Conservation (phyloP, 2,113 vertebrate genomes). For the Colistium nudipinnis region DNA sequence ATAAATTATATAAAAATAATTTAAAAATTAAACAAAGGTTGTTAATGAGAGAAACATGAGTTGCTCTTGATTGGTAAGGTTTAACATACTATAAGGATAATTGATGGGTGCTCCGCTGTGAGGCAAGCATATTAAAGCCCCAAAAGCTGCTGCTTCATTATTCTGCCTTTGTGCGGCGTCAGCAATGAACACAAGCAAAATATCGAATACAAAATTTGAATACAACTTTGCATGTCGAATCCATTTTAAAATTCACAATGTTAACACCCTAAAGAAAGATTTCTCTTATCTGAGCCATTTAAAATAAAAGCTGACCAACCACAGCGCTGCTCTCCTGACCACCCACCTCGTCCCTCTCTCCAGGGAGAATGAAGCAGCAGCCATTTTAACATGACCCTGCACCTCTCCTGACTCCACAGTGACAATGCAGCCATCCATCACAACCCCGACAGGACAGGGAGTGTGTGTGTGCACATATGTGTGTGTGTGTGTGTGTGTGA, state of each 20-base stretch:
- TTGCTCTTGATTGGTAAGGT: no score
- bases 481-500: conserved; percentile 14
- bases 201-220: not conserved
- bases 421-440: conserved; percentile 73
- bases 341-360: conserved; percentile 69
- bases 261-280: not conserved
- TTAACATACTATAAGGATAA: not conserved
- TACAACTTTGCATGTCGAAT: not conserved
- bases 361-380: conserved; percentile 50
- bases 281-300: not conserved
- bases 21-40: no score
- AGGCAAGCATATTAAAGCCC: not conserved
- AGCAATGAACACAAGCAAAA: not conserved
- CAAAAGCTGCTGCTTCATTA: not conserved
- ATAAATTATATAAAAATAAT: no score
- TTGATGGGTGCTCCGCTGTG: not conserved
- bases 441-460: conserved; percentile 52
- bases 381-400: conserved; percentile 72
- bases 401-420: conserved; percentile 58
- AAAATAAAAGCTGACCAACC: not conserved
- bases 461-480: conserved; percentile 34
- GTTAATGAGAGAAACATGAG: no score
- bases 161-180: not conserved
- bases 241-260: not conserved
- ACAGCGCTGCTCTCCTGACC: conserved; percentile 48